Conservation (phyloP, 30 jellyfish, hydroid and myxozoan genomes). For the Clytia hemisphaerica region DNA sequence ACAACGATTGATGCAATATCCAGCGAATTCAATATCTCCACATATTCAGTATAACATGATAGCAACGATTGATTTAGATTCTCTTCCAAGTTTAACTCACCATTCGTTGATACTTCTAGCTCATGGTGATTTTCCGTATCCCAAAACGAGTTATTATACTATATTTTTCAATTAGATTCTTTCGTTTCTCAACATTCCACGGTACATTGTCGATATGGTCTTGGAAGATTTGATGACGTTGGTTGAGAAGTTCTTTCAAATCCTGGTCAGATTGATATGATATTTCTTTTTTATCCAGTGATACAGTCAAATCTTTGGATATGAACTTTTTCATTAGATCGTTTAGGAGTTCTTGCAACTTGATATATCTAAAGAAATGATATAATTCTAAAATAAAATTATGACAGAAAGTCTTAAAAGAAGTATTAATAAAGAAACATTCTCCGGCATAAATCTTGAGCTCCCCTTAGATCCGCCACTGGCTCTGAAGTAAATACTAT, state of each 20-base stretch:
- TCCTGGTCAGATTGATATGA: no score
- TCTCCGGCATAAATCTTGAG: no score
- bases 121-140: no score
- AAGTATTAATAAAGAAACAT: no score
- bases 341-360: conserved; percentile 24
- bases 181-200: conserved; percentile 15
- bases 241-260: background rate
- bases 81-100: conserved; percentile 55
- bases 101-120: conserved; percentile 49
- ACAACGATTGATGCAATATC: conserved; percentile 33
- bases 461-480: no score
- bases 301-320: background rate
- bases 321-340: conserved; percentile 16
- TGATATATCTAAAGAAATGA: no score
- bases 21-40: conserved; percentile 39
- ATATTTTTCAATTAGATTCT: conserved; percentile 25
- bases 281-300: background rate
- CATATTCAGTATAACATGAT: conserved; percentile 45
- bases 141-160: no score
- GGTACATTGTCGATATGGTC: conserved; percentile 17
- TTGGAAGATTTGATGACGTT: background rate
- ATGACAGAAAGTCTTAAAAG: no score
- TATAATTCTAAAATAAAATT: no score
- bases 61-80: conserved; percentile 56
- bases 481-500: conserved; percentile 51